phyloP scores from a whole-genome alignment of 2,888 invertebrate genomes.

The Heliconius sara region DNA sequence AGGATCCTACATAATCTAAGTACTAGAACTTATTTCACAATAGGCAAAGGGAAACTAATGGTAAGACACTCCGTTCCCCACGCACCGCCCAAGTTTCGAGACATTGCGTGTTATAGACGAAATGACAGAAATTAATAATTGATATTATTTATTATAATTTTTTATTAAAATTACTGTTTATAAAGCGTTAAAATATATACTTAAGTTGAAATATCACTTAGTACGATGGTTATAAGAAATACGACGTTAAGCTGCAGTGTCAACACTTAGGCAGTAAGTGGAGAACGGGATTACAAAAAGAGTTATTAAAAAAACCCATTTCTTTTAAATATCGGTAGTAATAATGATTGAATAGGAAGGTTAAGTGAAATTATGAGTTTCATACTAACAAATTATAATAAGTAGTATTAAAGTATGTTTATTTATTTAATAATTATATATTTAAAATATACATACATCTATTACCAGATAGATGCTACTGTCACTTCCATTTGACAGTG shows the following conservation, averaged over 20 bases:
- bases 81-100: too few relatives aligned
- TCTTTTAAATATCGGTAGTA: neutral
- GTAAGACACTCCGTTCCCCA: too few relatives aligned
- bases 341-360: neutral
- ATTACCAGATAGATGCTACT: neutral
- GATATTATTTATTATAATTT: too few relatives aligned
- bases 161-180: too few relatives aligned
- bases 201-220: too few relatives aligned
- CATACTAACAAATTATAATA: neutral
- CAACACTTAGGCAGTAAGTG: too few relatives aligned
- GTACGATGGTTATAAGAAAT: neutral
- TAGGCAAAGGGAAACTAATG: too few relatives aligned
- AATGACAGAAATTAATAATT: too few relatives aligned
- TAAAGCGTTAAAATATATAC: too few relatives aligned
- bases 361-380: neutral
- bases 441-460: constrained; percentile 6
- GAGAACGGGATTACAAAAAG: too few relatives aligned
- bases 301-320: neutral
- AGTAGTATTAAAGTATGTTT: neutral
- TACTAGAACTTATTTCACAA: neutral
- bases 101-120: too few relatives aligned
- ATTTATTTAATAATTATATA: neutral
- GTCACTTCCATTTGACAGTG: constrained; percentile 4
- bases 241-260: neutral
- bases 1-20: constrained; percentile 1